Evolutionary conservation across 2,888 invertebrate species (phyloP).

Genomic region (Melanostoma scalare): DNA sequence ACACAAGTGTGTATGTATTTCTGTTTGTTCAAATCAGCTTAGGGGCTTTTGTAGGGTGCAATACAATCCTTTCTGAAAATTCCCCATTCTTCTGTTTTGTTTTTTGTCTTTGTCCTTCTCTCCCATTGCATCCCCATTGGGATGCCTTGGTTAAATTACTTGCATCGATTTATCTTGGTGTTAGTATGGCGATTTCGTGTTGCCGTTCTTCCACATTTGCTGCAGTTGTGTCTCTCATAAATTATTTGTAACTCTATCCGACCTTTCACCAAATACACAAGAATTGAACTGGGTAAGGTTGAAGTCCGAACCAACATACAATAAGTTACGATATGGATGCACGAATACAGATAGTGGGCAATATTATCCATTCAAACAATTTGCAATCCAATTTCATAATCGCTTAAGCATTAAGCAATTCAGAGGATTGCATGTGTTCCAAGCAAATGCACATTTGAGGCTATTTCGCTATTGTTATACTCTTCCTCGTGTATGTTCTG

Average conservation of each 20-base stretch:
- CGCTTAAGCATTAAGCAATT: slow-evolving; percentile 59
- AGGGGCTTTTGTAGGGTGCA: too few species aligned
- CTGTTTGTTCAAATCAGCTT: too few species aligned
- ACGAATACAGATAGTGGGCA: not conserved
- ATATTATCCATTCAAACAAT: slow-evolving; percentile 11
- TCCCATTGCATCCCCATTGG: slow-evolving; percentile 4
- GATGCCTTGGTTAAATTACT: not conserved
- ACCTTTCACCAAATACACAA: slow-evolving; percentile 48
- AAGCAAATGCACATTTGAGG: slow-evolving; percentile 60
- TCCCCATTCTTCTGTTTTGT: not conserved
- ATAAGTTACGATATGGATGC: slow-evolving; percentile 33
- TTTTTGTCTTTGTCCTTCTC: not conserved
- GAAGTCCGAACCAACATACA: not conserved
- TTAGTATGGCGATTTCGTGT: slow-evolving; percentile 18
- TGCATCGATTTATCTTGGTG: not conserved
- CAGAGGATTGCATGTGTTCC: slow-evolving; percentile 63
- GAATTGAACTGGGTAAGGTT: not conserved
- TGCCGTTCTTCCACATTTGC: not conserved
- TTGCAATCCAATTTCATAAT: slow-evolving; percentile 64
- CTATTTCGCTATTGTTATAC: slow-evolving; percentile 24
- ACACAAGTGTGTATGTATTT: too few species aligned
- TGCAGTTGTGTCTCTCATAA: slow-evolving; percentile 16
- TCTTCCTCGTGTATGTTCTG: slow-evolving; percentile 15
- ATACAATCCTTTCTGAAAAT: too few species aligned
- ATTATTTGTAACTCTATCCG: slow-evolving; percentile 18